Percentiles rank a stretch among this genome's conserved stretches.
These are phyloP conservation scores for Piaya cayana DNA, from an alignment of 2,113 vertebrate genomes.

Conservation along the genomic window DNA sequence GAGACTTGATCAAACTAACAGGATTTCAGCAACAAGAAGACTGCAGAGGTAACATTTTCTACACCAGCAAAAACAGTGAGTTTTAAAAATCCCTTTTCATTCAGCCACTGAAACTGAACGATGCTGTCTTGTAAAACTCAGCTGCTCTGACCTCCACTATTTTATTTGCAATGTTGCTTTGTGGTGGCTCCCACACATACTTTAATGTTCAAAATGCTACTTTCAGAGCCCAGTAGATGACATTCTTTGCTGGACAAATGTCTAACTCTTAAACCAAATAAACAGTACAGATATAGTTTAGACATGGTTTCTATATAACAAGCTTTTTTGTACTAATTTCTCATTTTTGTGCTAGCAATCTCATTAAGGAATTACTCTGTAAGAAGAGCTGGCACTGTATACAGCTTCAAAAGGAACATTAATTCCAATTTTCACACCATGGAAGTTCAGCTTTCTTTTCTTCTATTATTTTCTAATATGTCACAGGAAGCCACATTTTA, in stretches of 20 bases:
- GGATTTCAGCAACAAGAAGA: background rate
- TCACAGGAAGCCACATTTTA: background rate
- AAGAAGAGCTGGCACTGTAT: background rate
- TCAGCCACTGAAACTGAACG: background rate
- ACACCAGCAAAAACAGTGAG: background rate
- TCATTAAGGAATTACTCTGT: background rate
- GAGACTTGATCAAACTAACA: background rate
- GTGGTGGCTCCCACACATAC: background rate
- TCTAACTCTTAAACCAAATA: background rate
- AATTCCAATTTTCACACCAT: background rate
- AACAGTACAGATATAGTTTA: background rate
- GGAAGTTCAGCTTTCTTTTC: background rate
- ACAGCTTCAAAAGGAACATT: background rate
- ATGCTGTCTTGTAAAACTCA: background rate
- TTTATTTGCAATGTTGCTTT: background rate
- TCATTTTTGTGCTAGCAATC: background rate
- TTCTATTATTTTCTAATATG: background rate
- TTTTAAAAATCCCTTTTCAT: background rate
- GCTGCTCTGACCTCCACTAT: background rate
- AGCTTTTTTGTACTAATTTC: background rate
- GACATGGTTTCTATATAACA: background rate
- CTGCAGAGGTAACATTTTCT: background rate
- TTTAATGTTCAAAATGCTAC: background rate
- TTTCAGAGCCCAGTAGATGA: background rate
- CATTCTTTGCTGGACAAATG: background rate